Conservation (phyloP, 2,888 invertebrate species). For the Alentia gelatinosa region DNA sequence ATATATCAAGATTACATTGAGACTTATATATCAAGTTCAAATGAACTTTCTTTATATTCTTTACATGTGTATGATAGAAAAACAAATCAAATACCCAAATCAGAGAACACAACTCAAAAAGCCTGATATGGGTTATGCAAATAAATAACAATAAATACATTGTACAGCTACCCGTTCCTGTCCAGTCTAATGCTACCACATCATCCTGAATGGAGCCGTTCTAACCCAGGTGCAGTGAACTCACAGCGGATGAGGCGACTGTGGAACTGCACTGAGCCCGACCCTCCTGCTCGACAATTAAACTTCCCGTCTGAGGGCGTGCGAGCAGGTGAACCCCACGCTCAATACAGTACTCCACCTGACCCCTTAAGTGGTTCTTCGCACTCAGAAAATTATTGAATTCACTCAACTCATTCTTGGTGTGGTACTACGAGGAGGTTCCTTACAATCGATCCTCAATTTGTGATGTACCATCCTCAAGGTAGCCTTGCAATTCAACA, state of each 20-base stretch:
- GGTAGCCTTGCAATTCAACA: too few species aligned
- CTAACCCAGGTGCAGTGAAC: background rate
- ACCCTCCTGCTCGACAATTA: background rate
- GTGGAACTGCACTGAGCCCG: background rate
- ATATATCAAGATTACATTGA: too few species aligned
- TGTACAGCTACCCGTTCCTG: background rate
- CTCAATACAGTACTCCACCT: background rate
- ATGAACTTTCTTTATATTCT: too few species aligned
- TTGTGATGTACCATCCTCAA: background rate
- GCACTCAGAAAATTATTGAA: background rate
- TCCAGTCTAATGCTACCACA: background rate
- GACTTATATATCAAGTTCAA: too few species aligned
- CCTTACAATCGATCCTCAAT: background rate
- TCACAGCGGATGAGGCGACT: too few species aligned
- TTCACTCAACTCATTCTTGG: background rate
- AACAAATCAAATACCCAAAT: too few species aligned
- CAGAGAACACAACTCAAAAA: too few species aligned
- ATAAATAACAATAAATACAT: too few species aligned
- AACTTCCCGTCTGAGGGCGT: background rate
- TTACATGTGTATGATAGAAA: too few species aligned
- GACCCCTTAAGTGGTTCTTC: background rate
- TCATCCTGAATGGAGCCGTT: background rate
- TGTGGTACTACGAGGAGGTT: background rate
- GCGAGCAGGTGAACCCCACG: background rate
- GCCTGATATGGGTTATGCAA: too few species aligned